Base-by-base conservation (phyloP, 2,888 invertebrate genomes). In the Sclerodermus sp. region DNA sequence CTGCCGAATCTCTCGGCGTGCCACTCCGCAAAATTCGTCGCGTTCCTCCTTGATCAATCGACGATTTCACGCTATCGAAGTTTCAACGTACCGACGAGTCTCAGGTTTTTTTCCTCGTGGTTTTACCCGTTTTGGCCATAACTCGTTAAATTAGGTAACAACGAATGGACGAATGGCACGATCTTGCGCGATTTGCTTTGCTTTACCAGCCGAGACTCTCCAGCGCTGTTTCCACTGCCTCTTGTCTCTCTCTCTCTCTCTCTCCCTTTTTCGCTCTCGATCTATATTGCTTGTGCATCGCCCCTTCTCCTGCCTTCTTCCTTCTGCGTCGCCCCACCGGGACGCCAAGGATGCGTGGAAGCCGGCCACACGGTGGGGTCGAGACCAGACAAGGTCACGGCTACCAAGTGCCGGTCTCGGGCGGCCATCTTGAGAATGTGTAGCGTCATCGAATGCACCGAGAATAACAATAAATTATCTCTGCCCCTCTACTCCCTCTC, bases 351-450 rank as follows among this genome's bases (percentile, higher is more conserved):
- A 64, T 58, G 49, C 51, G 56, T 58, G 55, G 56, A 57, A 61
- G 53, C 53, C 57, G 64, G 55, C 57, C 51, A 45, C 46, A 62
- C 60, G 55, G 64, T 65, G 67, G 66, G 62, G 63, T 57, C 60
- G 61, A 67, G 64, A 68, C 67, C 72, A 74, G 76, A 76, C 77
- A 77, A 77, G 77, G 77, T 76, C 77, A 75, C 70, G 76, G 74
- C 69, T 76, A 67, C 70, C 71, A 67, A 68, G 66, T 56, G 63
- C 67, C 64, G 58, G 56, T 63, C 60, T 59, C 60, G 42, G 49
- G 64, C 74, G 62, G 75, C 76, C 76, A 76, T 75, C 68, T 74
- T 75, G 71, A 58, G 60, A 63, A 64, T 62, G 62, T 55, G 56
- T 63, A 67, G 55, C 66, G 66, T 67, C 67, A 66, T 68, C 64